Percentiles rank a stretch among this genome's conserved stretches.
These are phyloP conservation scores for Oxyscelio sp. DNA, from an alignment of 2,888 invertebrate genomes.

Conservation along the genomic window DNA sequence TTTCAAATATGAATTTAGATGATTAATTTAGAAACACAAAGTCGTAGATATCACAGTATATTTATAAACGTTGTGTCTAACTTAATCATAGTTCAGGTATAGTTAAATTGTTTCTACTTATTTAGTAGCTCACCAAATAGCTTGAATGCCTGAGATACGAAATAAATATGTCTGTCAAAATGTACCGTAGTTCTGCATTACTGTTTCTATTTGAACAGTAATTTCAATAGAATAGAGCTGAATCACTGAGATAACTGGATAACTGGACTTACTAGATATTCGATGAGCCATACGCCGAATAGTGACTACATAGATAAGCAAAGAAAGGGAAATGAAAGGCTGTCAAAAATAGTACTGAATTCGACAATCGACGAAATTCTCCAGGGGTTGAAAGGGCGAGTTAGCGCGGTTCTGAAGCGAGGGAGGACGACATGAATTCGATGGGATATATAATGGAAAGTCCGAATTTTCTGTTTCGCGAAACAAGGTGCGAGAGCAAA, in stretches of 20 bases:
- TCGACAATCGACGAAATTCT: constrained; percentile 40
- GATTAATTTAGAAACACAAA: too few relatives aligned
- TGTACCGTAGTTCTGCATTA: constrained; percentile 32
- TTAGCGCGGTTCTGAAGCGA: constrained; percentile 17
- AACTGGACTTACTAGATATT: constrained; percentile 39
- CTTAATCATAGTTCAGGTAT: too few relatives aligned
- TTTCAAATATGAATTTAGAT: too few relatives aligned
- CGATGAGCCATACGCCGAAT: constrained; percentile 31
- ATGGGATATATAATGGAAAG: constrained; percentile 2
- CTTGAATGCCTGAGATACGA: constrained; percentile 1
- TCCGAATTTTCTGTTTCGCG: constrained; percentile 25
- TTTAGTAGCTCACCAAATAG: constrained; percentile 4
- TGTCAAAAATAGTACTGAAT: constrained; percentile 40
- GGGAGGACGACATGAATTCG: constrained; percentile 25
- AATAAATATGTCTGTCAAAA: constrained; percentile 41
- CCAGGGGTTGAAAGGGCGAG: constrained; percentile 25
- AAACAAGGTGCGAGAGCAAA: constrained; percentile 18
- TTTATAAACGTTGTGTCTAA: too few relatives aligned
- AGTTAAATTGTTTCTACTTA: too few relatives aligned
- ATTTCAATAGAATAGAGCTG: constrained; percentile 59
- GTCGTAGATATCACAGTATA: too few relatives aligned
- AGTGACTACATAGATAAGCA: constrained; percentile 41
- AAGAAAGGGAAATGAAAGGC: constrained; percentile 48
- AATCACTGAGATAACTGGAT: constrained; percentile 62
- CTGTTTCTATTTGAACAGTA: constrained; percentile 59